Percentiles rank a stretch among this genome's conserved stretches.
phyloP scores from a whole-genome alignment of 2,888 invertebrate species.

The Microctonus hyperodae region DNA sequence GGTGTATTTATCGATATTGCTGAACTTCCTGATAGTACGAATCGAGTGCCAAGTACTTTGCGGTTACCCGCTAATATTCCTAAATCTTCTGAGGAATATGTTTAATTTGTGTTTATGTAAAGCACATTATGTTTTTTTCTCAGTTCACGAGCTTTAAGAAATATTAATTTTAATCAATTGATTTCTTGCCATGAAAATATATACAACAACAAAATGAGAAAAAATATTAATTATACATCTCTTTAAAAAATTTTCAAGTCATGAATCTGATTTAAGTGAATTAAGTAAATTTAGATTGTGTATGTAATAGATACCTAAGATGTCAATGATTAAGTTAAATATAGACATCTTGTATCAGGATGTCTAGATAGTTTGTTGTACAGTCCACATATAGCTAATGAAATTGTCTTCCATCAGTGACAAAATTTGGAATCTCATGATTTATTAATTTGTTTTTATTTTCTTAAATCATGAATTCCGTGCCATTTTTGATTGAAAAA shows the following conservation, averaged over 20 bases:
- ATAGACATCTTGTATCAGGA: constrained; percentile 56
- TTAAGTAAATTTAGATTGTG: not conserved
- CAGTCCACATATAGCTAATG: constrained; percentile 38
- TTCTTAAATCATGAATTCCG: not conserved
- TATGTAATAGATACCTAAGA: constrained; percentile 37
- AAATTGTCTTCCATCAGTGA: constrained; percentile 37
- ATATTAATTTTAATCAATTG: constrained; percentile 2
- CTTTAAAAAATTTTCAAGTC: constrained; percentile 25
- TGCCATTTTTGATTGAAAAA: not conserved
- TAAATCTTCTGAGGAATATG: constrained; percentile 90
- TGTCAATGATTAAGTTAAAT: constrained; percentile 33
- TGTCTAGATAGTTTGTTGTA: constrained; percentile 50
- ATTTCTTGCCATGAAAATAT: constrained; percentile 36
- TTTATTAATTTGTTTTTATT: not conserved
- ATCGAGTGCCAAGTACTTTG: constrained; percentile 75
- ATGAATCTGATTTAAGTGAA: not conserved
- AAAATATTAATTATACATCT: constrained; percentile 9
- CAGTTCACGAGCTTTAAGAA: constrained; percentile 3
- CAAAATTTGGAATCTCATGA: not conserved
- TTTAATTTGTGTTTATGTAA: constrained; percentile 63
- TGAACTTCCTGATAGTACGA: constrained; percentile 80
- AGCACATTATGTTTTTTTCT: constrained; percentile 8
- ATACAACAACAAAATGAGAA: constrained; percentile 20
- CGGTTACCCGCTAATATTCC: constrained; percentile 80
- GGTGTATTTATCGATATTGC: constrained; percentile 97